Conservation (phyloP, 2,888 invertebrate species). For the Callosobruchus maculatus region DNA sequence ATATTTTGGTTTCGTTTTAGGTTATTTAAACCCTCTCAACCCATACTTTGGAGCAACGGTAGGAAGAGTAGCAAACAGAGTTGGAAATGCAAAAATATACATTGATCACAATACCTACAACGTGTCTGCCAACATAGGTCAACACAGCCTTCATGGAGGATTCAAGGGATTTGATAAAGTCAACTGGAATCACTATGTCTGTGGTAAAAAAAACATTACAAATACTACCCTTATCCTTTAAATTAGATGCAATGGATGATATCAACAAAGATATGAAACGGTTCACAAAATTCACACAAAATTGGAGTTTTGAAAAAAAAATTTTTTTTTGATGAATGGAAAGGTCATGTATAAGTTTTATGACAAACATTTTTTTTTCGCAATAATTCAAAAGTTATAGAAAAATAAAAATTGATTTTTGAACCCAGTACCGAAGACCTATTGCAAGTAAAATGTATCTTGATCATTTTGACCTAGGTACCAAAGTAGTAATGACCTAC, state of each 20-base stretch:
- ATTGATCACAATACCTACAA: slow-evolving; percentile 66
- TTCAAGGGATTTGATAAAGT: slow-evolving; percentile 77
- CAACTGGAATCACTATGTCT: slow-evolving; percentile 62
- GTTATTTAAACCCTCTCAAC: slow-evolving; percentile 64
- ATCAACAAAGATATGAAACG: no score
- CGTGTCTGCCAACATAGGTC: slow-evolving; percentile 68
- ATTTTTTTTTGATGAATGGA: no score
- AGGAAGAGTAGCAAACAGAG: slow-evolving; percentile 82
- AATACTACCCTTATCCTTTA: no score
- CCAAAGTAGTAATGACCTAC: slow-evolving; percentile 69
- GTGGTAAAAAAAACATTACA: not conserved
- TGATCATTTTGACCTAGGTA: slow-evolving; percentile 44
- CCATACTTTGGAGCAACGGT: slow-evolving; percentile 86
- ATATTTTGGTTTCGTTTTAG: slow-evolving; percentile 44
- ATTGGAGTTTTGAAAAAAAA: no score
- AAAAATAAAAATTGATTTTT: no score
- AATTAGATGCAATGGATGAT: no score
- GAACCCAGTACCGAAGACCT: no score
- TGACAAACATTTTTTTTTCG: no score
- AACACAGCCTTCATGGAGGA: slow-evolving; percentile 81
- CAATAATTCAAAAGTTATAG: no score
- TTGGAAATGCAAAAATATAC: slow-evolving; percentile 66
- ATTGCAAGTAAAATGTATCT: no score
- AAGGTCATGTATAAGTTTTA: no score
- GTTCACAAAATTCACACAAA: no score